Percentiles rank a stretch among this genome's conserved stretches.
Conservation (phyloP, 1,140 invertebrate species). For the Dendrolimus kikuchii region DNA sequence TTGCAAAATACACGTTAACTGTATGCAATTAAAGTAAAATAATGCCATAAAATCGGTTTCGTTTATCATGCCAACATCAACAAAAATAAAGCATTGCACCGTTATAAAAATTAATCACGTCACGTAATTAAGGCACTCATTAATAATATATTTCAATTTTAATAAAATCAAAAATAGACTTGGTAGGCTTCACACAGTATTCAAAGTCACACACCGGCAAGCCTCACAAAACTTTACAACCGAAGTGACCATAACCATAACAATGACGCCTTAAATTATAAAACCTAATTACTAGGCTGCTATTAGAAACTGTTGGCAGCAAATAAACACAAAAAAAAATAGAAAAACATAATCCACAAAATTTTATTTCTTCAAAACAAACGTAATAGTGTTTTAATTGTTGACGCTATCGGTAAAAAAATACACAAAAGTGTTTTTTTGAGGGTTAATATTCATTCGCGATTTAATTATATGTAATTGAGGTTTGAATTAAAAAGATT, state of each 20-base stretch:
- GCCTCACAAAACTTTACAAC: no score
- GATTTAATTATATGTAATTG: conserved; percentile 37
- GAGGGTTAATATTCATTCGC: conserved; percentile 1
- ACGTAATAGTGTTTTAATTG: no score
- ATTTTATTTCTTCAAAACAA: background rate
- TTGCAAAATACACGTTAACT: background rate
- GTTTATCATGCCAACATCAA: conserved; percentile 11
- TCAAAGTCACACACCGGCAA: no score
- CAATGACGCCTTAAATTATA: no score
- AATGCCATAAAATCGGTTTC: conserved; percentile 16
- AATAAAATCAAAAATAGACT: no score
- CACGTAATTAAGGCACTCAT: conserved; percentile 10
- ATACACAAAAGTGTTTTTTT: background rate
- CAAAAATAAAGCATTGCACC: conserved; percentile 1
- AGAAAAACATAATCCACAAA: background rate
- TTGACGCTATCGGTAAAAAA: no score
- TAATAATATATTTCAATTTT: conserved; percentile 6
- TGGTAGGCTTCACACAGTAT: no score
- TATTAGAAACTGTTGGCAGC: no score
- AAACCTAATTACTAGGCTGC: no score
- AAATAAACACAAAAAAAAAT: background rate
- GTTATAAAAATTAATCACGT: conserved; percentile 11
- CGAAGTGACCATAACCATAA: no score
- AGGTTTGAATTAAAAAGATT: conserved; percentile 33
- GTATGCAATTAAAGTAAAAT: conserved; percentile 7